phyloP scores from a whole-genome alignment of 2,113 vertebrate species.

The Urocolius indicus region DNA sequence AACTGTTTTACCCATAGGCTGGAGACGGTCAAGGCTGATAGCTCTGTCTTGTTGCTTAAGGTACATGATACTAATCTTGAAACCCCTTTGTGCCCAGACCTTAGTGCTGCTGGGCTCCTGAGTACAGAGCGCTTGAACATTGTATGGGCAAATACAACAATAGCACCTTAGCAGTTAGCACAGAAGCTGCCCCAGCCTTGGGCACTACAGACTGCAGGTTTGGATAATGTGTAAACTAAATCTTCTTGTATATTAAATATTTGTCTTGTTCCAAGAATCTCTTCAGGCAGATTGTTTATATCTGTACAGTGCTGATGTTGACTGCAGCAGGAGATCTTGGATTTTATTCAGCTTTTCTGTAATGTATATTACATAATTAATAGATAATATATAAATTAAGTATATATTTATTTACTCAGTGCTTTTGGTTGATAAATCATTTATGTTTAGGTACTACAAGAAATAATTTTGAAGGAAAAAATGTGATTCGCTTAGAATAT shows the following conservation, averaged over 20 bases:
- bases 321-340: not conserved
- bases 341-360: not conserved
- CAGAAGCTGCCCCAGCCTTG: not conserved
- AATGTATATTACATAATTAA: not conserved
- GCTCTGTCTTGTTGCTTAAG: not conserved
- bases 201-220: not conserved
- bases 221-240: not conserved
- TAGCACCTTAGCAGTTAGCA: not conserved
- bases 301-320: not conserved
- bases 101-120: not conserved
- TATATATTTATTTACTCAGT: not conserved
- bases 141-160: not conserved
- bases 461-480: slow-evolving; percentile 86
- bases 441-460: slow-evolving; percentile 87
- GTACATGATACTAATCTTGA: not conserved
- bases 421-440: not conserved
- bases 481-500: slow-evolving; percentile 89
- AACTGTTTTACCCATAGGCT: not conserved
- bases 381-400: not conserved
- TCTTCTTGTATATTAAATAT: not conserved
- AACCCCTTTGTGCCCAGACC: not conserved
- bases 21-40: not conserved
- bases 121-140: not conserved
- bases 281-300: not conserved
- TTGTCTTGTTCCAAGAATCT: not conserved